Evolutionary conservation across 53 echinoderm and acorn worm species (phyloP).

Genomic region (Holothuria leucospilota): DNA sequence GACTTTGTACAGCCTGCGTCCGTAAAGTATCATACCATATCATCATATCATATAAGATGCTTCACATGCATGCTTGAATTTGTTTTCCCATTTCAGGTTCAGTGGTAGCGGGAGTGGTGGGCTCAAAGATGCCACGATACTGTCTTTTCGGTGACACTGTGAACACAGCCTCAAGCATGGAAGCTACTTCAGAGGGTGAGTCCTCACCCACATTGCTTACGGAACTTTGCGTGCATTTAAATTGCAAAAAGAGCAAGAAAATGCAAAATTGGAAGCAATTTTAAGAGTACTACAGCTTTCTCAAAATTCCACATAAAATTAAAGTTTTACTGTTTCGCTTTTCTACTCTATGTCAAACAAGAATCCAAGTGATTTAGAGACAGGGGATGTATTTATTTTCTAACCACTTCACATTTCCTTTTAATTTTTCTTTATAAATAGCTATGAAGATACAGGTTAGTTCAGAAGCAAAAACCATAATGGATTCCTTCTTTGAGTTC

Average conservation of each 20-base stretch:
- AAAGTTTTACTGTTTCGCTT: no score
- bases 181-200: slow-evolving; percentile 24
- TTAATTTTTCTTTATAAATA: slow-evolving; percentile 10
- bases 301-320: no score
- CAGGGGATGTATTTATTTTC: no score
- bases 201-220: background rate
- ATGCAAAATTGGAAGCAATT: no score
- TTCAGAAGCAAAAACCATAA: slow-evolving; percentile 61
- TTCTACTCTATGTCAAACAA: background rate
- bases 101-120: slow-evolving; percentile 33
- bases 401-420: no score
- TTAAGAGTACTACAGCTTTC: no score
- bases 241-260: no score
- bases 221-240: background rate
- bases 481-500: slow-evolving; percentile 59
- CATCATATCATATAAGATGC: no score
- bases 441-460: slow-evolving; percentile 92
- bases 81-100: background rate
- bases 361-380: no score
- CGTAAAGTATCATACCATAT: no score
- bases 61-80: no score
- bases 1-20: no score
- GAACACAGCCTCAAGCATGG: slow-evolving; percentile 53
- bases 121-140: slow-evolving; percentile 66
- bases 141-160: slow-evolving; percentile 67